phyloP scores from a whole-genome alignment of 2,113 vertebrate species.

The Ptilonorhynchus violaceus region DNA sequence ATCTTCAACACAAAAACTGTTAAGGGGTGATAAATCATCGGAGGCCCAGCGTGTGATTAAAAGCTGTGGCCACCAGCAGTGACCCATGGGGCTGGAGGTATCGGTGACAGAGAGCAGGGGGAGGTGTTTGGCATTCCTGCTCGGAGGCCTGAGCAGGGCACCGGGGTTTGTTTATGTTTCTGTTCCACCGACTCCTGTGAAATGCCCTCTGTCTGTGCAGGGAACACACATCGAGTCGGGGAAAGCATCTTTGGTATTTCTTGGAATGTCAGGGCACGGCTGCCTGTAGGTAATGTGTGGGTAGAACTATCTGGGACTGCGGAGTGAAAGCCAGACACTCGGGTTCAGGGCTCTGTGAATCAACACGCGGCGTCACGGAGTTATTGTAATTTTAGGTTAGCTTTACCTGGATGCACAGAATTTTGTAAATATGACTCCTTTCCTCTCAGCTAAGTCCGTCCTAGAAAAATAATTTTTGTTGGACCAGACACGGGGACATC shows the following conservation, averaged over 20 bases:
- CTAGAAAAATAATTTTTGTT: neutral
- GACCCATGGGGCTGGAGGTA: slow-evolving; percentile 61
- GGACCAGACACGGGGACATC: neutral
- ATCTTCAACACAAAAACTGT: slow-evolving; percentile 51
- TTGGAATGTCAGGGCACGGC: neutral
- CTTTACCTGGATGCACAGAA: neutral
- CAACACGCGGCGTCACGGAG: neutral
- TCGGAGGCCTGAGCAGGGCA: slow-evolving; percentile 18
- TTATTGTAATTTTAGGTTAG: neutral
- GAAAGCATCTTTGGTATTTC: slow-evolving; percentile 56
- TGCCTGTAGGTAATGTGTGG: neutral
- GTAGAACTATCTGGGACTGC: neutral
- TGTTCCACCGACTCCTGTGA: slow-evolving; percentile 64
- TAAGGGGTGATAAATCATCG: slow-evolving; percentile 59
- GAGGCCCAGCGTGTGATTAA: slow-evolving; percentile 48
- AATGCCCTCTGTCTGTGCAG: slow-evolving; percentile 55
- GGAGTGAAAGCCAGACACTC: neutral
- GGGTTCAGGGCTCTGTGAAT: neutral
- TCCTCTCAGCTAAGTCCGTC: neutral
- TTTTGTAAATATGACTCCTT: neutral
- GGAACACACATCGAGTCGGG: slow-evolving; percentile 50
- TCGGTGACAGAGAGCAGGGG: slow-evolving; percentile 63
- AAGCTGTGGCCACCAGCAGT: slow-evolving; percentile 60
- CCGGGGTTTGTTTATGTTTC: slow-evolving; percentile 63
- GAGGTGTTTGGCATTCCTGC: slow-evolving; percentile 64